A percentile compares a stretch with the other conserved stretches of the same genome.
These are phyloP conservation scores for Pomacea canaliculata DNA, from an alignment of 2,888 invertebrate genomes.

Conservation along the genomic window DNA sequence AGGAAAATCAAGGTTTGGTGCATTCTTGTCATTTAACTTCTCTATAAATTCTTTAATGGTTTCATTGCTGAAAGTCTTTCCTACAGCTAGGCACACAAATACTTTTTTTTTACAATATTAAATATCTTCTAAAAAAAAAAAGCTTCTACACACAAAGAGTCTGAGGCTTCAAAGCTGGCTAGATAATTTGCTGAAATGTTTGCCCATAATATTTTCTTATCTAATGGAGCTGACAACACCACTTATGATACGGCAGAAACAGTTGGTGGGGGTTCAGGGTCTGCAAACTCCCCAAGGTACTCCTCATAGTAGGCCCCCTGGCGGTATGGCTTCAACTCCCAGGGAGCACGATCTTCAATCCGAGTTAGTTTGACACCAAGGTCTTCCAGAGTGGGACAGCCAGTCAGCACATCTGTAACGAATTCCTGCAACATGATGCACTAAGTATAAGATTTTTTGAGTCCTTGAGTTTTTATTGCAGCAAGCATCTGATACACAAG, in stretches of 20 bases:
- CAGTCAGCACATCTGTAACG: constrained; percentile 78
- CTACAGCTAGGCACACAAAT: too few relatives aligned
- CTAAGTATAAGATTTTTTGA: too few relatives aligned
- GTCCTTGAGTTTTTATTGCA: neutral
- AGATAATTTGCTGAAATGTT: too few relatives aligned
- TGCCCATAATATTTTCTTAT: too few relatives aligned
- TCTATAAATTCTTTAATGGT: too few relatives aligned
- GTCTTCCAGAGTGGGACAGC: constrained; percentile 84
- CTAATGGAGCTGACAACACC: neutral
- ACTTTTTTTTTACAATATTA: too few relatives aligned
- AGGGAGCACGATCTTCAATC: constrained; percentile 86
- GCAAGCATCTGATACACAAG: too few relatives aligned
- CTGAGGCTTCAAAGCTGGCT: too few relatives aligned
- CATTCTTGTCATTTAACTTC: too few relatives aligned
- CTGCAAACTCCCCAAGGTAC: constrained; percentile 81
- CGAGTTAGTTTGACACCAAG: constrained; percentile 83
- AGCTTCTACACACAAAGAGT: neutral
- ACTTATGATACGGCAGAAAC: constrained; percentile 49
- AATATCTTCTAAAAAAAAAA: too few relatives aligned
- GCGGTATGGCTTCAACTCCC: constrained; percentile 82
- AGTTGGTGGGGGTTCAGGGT: constrained; percentile 53
- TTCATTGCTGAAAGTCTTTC: too few relatives aligned
- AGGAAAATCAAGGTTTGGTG: too few relatives aligned
- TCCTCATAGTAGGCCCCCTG: constrained; percentile 81
- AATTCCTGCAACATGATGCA: constrained; percentile 75